Evolutionary conservation across 2,888 invertebrate species (phyloP), one percentile per base, ranked within the genome.

Genomic region (Hemicrepidius hirtus): DNA sequence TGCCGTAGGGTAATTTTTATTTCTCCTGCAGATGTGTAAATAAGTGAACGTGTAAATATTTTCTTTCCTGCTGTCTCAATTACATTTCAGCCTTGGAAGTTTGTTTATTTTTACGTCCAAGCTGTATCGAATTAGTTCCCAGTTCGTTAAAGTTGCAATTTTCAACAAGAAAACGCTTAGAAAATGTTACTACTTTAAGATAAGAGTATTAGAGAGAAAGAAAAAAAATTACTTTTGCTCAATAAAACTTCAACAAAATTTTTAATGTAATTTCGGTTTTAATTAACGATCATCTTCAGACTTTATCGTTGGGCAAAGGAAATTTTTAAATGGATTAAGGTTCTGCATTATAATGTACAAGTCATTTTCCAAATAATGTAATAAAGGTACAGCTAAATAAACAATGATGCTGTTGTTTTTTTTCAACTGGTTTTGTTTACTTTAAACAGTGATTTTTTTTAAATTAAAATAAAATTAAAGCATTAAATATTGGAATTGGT

Each of bases 341-440:
- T 63, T 64, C 50, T 59, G 60, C 20, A 21, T 55, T 68, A 35
- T 62, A 46, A 72, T 72, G 72, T 72, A 72, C 68, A 68, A 60
- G 60, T 72, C 62, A 40, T 68, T 68, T 68, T 72, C 68, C 68
- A 68, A n/a, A 68, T 59, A 50, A 72, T 72, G 68, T 68, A 72
- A 72, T 72, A 72, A 72, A 72, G 72, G 44, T 72, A 63, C 68
- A 67, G 49, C 50, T 44, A 49, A 71, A 66, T 71, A 66, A 67
- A 71, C 57, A 41, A 44, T 41, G 40, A 44, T 62, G 57, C 65
- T 66, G 53, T 66, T 46, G 37, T 50, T 32, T 50, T 59, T 20
- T 18, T 50, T 50, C 24, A n/a, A 24, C 4, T 50, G 24, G 24
- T 24, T 41, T 13, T 50, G 24, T 1, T 50, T 24, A 7, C 12